Conservation (phyloP, 2,113 vertebrate species). For the Arothron firmamentum region DNA sequence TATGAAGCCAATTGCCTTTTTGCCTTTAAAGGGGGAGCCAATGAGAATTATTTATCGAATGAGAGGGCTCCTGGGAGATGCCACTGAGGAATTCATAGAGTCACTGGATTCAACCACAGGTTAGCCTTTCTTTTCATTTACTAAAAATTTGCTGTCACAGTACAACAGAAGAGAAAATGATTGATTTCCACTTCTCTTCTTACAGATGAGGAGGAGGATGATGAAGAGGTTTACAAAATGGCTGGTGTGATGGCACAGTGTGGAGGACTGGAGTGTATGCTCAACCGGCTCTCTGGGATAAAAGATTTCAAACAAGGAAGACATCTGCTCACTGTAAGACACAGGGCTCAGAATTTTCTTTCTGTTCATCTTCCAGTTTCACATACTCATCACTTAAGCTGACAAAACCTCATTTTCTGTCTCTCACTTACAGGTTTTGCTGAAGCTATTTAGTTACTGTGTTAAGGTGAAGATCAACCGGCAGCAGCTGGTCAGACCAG, state of each 20-base stretch:
- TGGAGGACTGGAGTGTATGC: constrained; percentile 94
- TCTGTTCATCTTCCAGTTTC: background rate
- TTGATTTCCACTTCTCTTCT: constrained; percentile 10
- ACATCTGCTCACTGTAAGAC: constrained; percentile 91
- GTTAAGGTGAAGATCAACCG: constrained; percentile 98
- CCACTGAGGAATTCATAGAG: constrained; percentile 98
- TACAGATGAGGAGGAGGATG: constrained; percentile 96
- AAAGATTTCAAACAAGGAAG: constrained; percentile 98
- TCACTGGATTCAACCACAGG: constrained; percentile 97
- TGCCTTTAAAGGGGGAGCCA: constrained; percentile 84
- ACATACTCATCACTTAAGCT: background rate
- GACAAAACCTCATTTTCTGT: background rate
- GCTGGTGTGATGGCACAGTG: constrained; percentile 98
- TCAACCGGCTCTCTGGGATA: constrained; percentile 92
- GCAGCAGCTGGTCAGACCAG: constrained; percentile 92
- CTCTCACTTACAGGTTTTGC: constrained; percentile 78
- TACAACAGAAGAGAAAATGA: background rate
- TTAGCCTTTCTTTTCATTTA: constrained; percentile 44
- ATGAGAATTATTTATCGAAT: constrained; percentile 99
- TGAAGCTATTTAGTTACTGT: constrained; percentile 97
- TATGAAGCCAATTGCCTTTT: background rate
- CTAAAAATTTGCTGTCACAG: too few relatives aligned
- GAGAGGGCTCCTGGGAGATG: constrained; percentile 96
- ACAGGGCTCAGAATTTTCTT: background rate
- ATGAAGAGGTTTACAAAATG: constrained; percentile 99